A percentile compares a stretch with the other conserved stretches of the same genome.
These are phyloP conservation scores for Leucania comma DNA, from an alignment of 2,888 invertebrate genomes.

Conservation along the genomic window DNA sequence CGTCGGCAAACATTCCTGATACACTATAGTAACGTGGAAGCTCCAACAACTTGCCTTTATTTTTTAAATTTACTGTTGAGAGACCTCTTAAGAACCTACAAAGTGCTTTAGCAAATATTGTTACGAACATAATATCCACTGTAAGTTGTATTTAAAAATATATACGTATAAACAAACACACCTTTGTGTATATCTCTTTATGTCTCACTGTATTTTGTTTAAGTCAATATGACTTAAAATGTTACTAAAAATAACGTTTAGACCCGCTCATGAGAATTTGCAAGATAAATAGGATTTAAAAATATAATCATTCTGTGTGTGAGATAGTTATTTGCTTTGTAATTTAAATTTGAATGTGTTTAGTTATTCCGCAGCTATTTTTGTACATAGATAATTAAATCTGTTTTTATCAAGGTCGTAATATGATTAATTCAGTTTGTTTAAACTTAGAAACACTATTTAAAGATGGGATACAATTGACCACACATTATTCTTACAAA, in stretches of 20 bases:
- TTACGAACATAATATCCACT: background rate
- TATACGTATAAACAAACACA: background rate
- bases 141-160: conserved; percentile 3
- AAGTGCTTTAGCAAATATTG: conserved; percentile 25
- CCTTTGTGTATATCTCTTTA: background rate
- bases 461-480: no score
- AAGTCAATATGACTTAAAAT: conserved; percentile 2
- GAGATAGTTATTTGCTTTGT: background rate
- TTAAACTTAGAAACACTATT: background rate
- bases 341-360: background rate
- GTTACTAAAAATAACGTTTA: conserved; percentile 22
- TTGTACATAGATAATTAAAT: background rate
- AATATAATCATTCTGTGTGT: background rate
- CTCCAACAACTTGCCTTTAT: no score
- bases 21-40: no score
- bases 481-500: background rate
- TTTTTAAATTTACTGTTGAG: background rate
- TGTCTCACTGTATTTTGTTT: background rate
- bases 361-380: background rate
- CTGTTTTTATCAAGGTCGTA: background rate
- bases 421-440: background rate
- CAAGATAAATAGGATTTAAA: conserved; percentile 12
- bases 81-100: background rate
- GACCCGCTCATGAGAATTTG: conserved; percentile 1
- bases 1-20: no score